These are phyloP conservation scores for Spisula solida DNA, from an alignment of 2,888 invertebrate genomes.

Conservation along the genomic window DNA sequence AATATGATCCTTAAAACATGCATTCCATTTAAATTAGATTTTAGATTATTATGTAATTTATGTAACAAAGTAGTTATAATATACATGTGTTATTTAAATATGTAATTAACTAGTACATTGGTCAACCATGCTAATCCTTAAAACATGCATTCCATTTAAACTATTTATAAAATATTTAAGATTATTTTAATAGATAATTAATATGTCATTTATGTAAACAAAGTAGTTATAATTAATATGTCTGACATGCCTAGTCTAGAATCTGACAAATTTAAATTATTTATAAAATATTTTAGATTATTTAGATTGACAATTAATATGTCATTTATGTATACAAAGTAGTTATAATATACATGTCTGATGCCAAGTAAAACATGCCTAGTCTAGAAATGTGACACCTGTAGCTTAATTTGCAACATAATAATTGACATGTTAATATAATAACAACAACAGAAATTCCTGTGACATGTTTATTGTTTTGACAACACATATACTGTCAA, in stretches of 20 bases:
- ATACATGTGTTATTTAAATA: no score
- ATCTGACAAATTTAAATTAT: background rate
- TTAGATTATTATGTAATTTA: no score
- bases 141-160: no score
- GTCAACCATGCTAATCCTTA: no score
- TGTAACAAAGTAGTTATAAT: no score
- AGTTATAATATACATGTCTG: background rate
- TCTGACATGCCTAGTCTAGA: no score
- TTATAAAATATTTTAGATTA: background rate
- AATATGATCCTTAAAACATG: no score
- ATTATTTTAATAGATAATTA: no score
- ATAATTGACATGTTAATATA: slow-evolving; percentile 15
- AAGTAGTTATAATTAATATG: no score
- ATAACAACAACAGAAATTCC: background rate
- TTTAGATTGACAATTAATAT: slow-evolving; percentile 22
- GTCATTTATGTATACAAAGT: slow-evolving; percentile 13
- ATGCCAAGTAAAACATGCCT: background rate
- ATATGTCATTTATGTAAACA: no score
- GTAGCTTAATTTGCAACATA: background rate
- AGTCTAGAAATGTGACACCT: background rate
- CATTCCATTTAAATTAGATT: background rate
- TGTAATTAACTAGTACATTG: no score
- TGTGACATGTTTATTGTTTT: slow-evolving; percentile 51
- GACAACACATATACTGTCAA: slow-evolving; percentile 38
- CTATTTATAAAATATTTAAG: no score